A percentile compares a stretch with the other conserved stretches of the same genome.
These are phyloP conservation scores for Dryas iulia DNA, from an alignment of 1,140 invertebrate species.

Conservation along the genomic window DNA sequence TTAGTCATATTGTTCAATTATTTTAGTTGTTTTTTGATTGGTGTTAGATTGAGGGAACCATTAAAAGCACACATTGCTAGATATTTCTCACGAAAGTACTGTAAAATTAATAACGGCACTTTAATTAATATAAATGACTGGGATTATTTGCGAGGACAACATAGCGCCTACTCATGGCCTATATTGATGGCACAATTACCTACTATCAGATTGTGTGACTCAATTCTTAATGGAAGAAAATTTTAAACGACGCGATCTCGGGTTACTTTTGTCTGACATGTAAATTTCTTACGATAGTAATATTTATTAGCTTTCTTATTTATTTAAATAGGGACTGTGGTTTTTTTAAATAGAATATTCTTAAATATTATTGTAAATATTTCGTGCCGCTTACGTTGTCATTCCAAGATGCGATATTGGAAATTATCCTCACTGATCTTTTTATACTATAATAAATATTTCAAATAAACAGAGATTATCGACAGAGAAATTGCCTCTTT, in stretches of 20 bases:
- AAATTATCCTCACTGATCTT: too few species aligned
- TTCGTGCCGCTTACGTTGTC: too few species aligned
- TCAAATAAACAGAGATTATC: too few species aligned
- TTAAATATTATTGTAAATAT: too few species aligned
- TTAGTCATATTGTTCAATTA: constrained; percentile 15
- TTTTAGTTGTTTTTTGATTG: constrained; percentile 27
- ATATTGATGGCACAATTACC: constrained; percentile 35
- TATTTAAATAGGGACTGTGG: too few species aligned
- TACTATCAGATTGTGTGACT: constrained; percentile 24
- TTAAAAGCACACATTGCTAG: constrained; percentile 22
- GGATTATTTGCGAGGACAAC: constrained; percentile 45
- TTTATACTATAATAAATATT: too few species aligned
- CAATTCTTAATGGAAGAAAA: constrained; percentile 15
- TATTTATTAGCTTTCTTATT: too few species aligned
- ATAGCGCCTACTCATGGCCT: constrained; percentile 39
- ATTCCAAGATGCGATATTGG: too few species aligned
- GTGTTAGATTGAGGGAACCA: constrained; percentile 31
- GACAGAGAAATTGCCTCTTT: too few species aligned
- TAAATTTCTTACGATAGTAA: not conserved
- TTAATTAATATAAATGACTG: constrained; percentile 69
- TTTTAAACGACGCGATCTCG: not conserved
- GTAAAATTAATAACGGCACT: constrained; percentile 62
- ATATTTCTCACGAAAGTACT: constrained; percentile 56
- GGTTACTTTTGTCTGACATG: not conserved
- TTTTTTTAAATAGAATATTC: too few species aligned